Conservation (phyloP, 2,888 invertebrate genomes). For the Eupeodes luniger region DNA sequence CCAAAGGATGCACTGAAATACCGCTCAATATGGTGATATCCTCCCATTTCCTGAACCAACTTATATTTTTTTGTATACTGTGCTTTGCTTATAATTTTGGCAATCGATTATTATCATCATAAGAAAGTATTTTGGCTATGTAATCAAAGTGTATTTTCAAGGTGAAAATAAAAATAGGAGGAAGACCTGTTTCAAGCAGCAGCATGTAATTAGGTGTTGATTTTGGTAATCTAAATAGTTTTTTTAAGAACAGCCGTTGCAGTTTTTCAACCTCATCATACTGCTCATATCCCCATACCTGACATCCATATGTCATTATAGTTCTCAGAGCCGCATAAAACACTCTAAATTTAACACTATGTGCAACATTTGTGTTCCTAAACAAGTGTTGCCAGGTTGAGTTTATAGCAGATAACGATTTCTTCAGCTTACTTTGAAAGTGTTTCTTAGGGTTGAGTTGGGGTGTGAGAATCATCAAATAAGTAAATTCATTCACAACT, state of each 20-base stretch:
- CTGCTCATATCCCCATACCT: constrained; percentile 2
- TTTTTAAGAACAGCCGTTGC: background rate
- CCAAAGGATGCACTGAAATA: no score
- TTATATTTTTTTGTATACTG: no score
- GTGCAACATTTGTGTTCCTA: background rate
- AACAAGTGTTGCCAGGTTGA: background rate
- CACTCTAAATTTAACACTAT: background rate
- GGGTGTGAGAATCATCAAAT: background rate
- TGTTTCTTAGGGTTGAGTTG: constrained; percentile 2
- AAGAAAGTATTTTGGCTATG: no score
- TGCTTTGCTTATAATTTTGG: no score
- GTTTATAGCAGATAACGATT: background rate
- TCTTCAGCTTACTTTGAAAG: background rate
- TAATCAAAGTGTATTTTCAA: no score
- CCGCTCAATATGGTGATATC: no score
- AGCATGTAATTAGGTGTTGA: background rate
- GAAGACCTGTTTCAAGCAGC: background rate
- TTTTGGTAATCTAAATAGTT: background rate
- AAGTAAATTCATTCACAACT: no score
- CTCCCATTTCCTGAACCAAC: no score
- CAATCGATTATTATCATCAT: no score
- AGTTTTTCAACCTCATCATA: background rate
- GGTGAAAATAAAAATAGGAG: background rate
- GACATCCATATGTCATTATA: no score
- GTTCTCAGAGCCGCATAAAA: background rate